Evolutionary conservation across 2,797 vertebrate species (phyloP).

Genomic region (Denticeps clupeoides): DNA sequence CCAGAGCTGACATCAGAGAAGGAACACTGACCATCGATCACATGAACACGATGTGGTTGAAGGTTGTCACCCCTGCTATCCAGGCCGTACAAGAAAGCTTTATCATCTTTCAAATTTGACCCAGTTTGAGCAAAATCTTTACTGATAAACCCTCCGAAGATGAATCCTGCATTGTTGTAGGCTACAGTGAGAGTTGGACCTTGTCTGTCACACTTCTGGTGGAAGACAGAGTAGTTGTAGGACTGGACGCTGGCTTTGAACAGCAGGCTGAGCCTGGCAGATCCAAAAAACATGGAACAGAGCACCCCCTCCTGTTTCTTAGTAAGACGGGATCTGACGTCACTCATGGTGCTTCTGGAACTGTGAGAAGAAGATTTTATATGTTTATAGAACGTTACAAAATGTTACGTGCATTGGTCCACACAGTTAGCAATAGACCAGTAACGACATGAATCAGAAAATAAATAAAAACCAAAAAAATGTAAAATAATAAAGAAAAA

Average conservation of each 20-base stretch:
- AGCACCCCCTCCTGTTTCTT: conserved; percentile 15
- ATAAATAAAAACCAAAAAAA: too few relatives aligned
- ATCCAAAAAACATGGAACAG: conserved; percentile 21
- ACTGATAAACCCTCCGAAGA: conserved; percentile 47
- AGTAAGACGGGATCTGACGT: conserved; percentile 8
- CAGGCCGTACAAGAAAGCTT: conserved; percentile 43
- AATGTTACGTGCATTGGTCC: too few relatives aligned
- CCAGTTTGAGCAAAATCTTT: conserved; percentile 31
- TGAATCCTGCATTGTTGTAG: conserved; percentile 32
- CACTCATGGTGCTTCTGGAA: too few relatives aligned
- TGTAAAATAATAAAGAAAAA: too few relatives aligned
- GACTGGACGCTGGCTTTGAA: conserved; percentile 44
- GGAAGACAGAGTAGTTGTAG: conserved; percentile 33
- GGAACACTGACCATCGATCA: too few relatives aligned
- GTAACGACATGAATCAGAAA: too few relatives aligned
- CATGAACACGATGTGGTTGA: too few relatives aligned
- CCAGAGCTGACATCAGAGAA: too few relatives aligned
- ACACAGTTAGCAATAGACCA: too few relatives aligned
- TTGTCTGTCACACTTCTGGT: conserved; percentile 37
- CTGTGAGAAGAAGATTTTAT: too few relatives aligned
- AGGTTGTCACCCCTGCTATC: too few relatives aligned
- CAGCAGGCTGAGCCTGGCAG: conserved; percentile 30
- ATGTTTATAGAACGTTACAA: too few relatives aligned
- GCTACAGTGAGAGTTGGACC: conserved; percentile 46
- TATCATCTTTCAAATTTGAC: conserved; percentile 10